A percentile compares a stretch with the other conserved stretches of the same genome.
phyloP scores from a whole-genome alignment of 1,140 invertebrate genomes.

The Parasteatoda tepidariorum region DNA sequence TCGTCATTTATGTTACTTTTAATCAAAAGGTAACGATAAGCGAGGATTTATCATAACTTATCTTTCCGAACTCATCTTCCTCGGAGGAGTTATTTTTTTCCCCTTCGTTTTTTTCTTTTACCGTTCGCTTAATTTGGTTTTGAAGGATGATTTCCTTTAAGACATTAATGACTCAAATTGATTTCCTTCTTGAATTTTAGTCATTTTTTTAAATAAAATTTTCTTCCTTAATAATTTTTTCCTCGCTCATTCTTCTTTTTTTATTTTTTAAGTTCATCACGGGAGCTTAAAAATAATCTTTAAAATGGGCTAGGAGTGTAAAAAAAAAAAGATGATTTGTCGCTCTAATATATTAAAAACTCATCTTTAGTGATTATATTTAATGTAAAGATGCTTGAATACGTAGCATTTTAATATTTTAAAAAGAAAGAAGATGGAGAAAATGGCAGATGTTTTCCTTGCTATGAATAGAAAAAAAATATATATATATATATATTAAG shows the following conservation, averaged over 20 bases:
- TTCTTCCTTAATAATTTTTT: conserved; percentile 3
- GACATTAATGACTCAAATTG: conserved; percentile 57
- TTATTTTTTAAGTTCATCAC: conserved; percentile 24
- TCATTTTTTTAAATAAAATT: not conserved
- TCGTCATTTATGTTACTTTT: conserved; percentile 49
- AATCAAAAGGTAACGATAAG: conserved; percentile 47
- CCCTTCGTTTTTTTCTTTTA: conserved; percentile 1
- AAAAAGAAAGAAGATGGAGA: too few relatives aligned
- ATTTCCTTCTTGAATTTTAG: conserved; percentile 14
- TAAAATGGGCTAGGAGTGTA: conserved; percentile 10
- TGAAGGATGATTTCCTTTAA: conserved; percentile 41
- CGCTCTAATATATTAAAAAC: not conserved
- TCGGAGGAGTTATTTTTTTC: not conserved
- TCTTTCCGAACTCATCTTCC: not conserved
- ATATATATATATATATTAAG: too few relatives aligned
- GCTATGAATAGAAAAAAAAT: too few relatives aligned
- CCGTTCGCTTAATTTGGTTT: conserved; percentile 24
- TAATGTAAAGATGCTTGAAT: too few relatives aligned
- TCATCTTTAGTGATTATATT: not conserved
- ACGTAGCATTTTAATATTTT: too few relatives aligned
- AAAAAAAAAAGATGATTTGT: not conserved
- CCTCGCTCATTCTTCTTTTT: not conserved
- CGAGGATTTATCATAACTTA: conserved; percentile 29
- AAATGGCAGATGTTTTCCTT: too few relatives aligned
- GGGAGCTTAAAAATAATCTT: conserved; percentile 21